These are phyloP conservation scores for Aspidoscelis tigris DNA, from an alignment of 2,113 vertebrate species.

Conservation along the genomic window DNA sequence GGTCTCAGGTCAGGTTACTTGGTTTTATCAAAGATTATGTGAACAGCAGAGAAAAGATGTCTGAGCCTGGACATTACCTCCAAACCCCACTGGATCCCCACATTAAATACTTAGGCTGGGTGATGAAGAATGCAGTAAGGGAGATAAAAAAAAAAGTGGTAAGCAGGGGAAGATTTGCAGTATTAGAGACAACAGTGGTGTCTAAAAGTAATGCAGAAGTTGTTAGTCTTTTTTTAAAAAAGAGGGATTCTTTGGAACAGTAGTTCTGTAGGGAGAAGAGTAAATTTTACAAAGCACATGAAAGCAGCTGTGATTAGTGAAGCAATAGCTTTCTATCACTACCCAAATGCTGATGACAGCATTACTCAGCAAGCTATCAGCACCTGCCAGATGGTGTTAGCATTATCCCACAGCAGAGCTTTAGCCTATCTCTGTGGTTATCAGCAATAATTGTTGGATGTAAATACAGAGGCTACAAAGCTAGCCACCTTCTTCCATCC, in stretches of 20 bases:
- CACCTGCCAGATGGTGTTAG: slow-evolving; percentile 68
- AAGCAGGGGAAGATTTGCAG: slow-evolving; percentile 42
- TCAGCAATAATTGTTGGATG: slow-evolving; percentile 63
- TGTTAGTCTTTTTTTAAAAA: slow-evolving; percentile 56
- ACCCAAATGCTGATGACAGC: slow-evolving; percentile 55
- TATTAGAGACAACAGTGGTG: slow-evolving; percentile 28
- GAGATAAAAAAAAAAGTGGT: slow-evolving; percentile 40
- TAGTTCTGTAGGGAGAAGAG: slow-evolving; percentile 51
- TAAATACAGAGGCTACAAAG: slow-evolving; percentile 64
- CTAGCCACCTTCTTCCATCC: slow-evolving; percentile 45
- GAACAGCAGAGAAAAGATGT: background rate
- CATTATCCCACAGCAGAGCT: slow-evolving; percentile 54
- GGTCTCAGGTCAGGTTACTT: background rate
- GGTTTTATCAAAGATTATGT: background rate
- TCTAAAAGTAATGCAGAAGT: slow-evolving; percentile 44
- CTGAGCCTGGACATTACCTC: background rate
- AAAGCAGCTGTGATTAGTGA: slow-evolving; percentile 38
- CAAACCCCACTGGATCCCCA: background rate
- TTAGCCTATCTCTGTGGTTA: slow-evolving; percentile 56
- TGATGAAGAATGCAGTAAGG: slow-evolving; percentile 16
- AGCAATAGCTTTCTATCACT: slow-evolving; percentile 62
- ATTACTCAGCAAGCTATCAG: slow-evolving; percentile 60
- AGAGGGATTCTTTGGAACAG: slow-evolving; percentile 27
- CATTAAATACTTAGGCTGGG: background rate
- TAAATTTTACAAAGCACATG: slow-evolving; percentile 55